Percentiles rank a stretch among this genome's conserved stretches.
phyloP scores from a whole-genome alignment of 2,888 invertebrate genomes.

The Lithophane semibrunnea region DNA sequence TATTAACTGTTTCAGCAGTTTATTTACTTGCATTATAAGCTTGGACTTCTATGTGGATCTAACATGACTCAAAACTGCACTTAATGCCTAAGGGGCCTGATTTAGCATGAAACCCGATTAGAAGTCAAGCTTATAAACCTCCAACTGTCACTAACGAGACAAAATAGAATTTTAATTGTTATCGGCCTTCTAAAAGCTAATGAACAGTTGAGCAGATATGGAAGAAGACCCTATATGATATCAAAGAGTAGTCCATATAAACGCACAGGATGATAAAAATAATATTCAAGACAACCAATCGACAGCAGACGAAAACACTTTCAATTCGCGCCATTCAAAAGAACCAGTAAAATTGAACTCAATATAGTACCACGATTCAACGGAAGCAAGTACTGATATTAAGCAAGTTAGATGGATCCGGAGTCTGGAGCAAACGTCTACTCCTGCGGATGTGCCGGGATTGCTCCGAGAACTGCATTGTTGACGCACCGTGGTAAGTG shows the following conservation, averaged over 20 bases:
- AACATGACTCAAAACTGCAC: neutral
- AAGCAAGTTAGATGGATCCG: conserved; percentile 57
- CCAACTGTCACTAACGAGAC: too few relatives aligned
- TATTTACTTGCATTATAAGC: neutral
- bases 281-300: neutral
- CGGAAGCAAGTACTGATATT: conserved; percentile 40
- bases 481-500: conserved; percentile 41
- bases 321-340: neutral
- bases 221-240: neutral
- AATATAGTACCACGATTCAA: neutral
- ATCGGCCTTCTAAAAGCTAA: too few relatives aligned
- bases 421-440: conserved; percentile 45
- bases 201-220: too few relatives aligned
- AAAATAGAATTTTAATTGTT: too few relatives aligned
- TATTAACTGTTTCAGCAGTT: neutral
- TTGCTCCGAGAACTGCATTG: conserved; percentile 55
- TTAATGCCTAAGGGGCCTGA: neutral
- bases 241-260: neutral
- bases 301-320: neutral
- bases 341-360: conserved; percentile 22
- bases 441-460: conserved; percentile 30
- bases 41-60: neutral
- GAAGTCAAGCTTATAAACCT: neutral
- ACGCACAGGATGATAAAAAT: neutral
- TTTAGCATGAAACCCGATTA: neutral